Evolutionary conservation across 2,888 invertebrate genomes (phyloP).

Genomic region (Subacronicta megacephala): DNA sequence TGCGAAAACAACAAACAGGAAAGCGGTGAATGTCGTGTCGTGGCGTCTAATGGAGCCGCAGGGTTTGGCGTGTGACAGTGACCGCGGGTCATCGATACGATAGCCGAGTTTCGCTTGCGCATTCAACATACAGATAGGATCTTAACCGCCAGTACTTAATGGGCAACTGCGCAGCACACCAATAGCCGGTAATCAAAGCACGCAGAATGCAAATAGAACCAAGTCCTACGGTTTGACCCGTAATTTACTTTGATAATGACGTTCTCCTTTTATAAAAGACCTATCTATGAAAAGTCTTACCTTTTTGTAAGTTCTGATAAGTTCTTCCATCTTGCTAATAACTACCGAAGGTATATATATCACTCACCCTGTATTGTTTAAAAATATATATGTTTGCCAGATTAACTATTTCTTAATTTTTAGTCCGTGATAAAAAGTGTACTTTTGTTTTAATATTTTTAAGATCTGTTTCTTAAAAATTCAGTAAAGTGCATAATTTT

Average conservation of each 20-base stretch:
- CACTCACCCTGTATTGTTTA: too few relatives aligned
- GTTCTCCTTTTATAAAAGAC: not conserved
- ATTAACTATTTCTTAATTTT: too few relatives aligned
- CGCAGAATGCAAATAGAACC: constrained; percentile 19
- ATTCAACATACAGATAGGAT: constrained; percentile 22
- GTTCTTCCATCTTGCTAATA: too few relatives aligned
- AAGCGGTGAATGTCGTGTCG: constrained; percentile 56
- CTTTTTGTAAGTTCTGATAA: too few relatives aligned
- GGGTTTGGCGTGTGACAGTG: constrained; percentile 52
- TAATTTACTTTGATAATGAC: constrained; percentile 24
- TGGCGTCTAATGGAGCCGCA: constrained; percentile 44
- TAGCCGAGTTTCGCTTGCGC: constrained; percentile 72
- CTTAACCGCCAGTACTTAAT: not conserved
- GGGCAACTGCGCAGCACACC: constrained; percentile 22
- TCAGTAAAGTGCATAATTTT: too few relatives aligned
- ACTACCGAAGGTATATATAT: too few relatives aligned
- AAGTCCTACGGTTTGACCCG: constrained; percentile 17
- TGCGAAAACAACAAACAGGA: constrained; percentile 39
- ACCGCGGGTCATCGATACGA: constrained; percentile 74
- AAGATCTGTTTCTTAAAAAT: too few relatives aligned
- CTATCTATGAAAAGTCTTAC: too few relatives aligned
- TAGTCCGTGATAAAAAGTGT: too few relatives aligned
- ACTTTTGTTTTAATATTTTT: too few relatives aligned
- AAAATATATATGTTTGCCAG: too few relatives aligned
- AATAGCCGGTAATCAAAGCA: constrained; percentile 13